Evolutionary conservation across 2,113 vertebrate genomes (phyloP), one percentile per base, ranked within the genome.

Genomic region (Podarcis muralis): DNA sequence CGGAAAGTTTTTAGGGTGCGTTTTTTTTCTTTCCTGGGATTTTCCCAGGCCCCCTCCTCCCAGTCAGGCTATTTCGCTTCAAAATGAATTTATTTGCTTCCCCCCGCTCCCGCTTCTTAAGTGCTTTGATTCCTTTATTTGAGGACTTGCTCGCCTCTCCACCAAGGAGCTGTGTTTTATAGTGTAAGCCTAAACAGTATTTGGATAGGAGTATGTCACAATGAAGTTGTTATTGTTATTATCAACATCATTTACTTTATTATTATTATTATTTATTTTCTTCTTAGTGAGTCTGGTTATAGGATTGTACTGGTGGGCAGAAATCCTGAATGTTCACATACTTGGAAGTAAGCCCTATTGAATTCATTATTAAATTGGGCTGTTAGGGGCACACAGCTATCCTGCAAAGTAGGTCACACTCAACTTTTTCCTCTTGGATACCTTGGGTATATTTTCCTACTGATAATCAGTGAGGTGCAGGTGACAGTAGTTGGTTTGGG

Each of bases 1-100:
- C 81, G 5, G 2, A 4, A 22, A 2, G 1, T 25, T 27, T 11
- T 5, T 71, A 22, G 1, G 1, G 3, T 27, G 6, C 7, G 43
- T 11, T 15, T 71, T 71, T 37, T 27, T 4, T 8, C 16, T 20
- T 18, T 15, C 5, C 53, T 20, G 5, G 18, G n/a, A 81, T 23
- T 48, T 12, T 37, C 23, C 32, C 48, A 3, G 27, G 13, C n/a
- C 35, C 3, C 62, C 7, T n/a, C 22, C 53, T 23, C 11, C 16
- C 23, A 8, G 23, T 16, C 32, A 25, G 66, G 81, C 81, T 62
- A 20, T 22, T 40, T 53, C 72, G 22, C 18, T 75, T 48, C 8
- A 5, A 27, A n/a, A n/a, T 43, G 3, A 48, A 71, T n/a, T 43
- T 40, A n/a, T 27, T 27, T 83, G 43, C 65, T 30, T 1, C 30